Percentiles rank a stretch among this genome's conserved stretches.
phyloP scores from a whole-genome alignment of 2,888 invertebrate genomes.

The Orchestes rusci region DNA sequence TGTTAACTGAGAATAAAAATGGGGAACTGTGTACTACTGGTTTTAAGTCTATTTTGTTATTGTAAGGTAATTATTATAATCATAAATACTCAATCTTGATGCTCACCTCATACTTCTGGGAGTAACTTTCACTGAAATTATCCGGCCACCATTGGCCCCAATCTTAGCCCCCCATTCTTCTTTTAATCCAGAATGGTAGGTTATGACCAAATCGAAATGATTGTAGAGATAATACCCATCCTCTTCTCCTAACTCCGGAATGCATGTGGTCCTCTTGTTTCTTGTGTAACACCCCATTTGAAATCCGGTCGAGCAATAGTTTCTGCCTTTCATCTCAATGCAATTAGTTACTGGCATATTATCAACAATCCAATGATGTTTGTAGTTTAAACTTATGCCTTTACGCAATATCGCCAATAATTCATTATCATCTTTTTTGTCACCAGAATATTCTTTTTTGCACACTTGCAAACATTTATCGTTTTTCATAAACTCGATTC shows the following conservation, averaged over 20 bases:
- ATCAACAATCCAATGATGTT: slow-evolving; percentile 98
- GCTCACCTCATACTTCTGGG: slow-evolving; percentile 42
- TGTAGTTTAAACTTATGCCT: slow-evolving; percentile 89
- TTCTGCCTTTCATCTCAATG: slow-evolving; percentile 56
- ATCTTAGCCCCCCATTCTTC: slow-evolving; percentile 84
- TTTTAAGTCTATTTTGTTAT: too few species aligned
- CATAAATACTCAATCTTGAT: too few species aligned
- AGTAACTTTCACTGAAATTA: slow-evolving; percentile 68
- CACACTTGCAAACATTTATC: slow-evolving; percentile 56
- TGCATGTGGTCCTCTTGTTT: slow-evolving; percentile 36
- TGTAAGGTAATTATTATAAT: too few species aligned
- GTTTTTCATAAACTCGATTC: slow-evolving; percentile 75
- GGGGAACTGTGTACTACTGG: too few species aligned
- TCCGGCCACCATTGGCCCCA: slow-evolving; percentile 77
- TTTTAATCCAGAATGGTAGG: slow-evolving; percentile 81
- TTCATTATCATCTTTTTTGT: slow-evolving; percentile 48
- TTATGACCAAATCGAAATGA: slow-evolving; percentile 89
- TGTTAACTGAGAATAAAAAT: too few species aligned
- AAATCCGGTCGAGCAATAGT: slow-evolving; percentile 86
- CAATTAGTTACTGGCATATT: slow-evolving; percentile 99
- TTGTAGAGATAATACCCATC: slow-evolving; percentile 91
- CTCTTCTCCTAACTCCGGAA: slow-evolving; percentile 36
- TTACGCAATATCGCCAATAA: slow-evolving; percentile 78
- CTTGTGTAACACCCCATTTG: slow-evolving; percentile 81
- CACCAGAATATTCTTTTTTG: slow-evolving; percentile 63